A percentile compares a stretch with the other conserved stretches of the same genome.
Conservation (phyloP, 1,140 invertebrate genomes). For the Papilio machaon region DNA sequence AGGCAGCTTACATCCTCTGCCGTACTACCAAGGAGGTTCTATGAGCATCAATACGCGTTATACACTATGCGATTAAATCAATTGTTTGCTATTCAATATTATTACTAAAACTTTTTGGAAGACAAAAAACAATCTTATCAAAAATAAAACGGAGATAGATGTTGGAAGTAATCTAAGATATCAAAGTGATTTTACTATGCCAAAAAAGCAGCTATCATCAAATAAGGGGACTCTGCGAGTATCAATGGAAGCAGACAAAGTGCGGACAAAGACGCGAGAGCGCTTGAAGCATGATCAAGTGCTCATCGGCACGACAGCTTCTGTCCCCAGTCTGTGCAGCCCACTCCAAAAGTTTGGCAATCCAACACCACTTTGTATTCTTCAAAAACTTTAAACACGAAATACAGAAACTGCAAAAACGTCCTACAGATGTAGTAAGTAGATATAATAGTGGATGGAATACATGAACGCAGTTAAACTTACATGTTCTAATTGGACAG, state of each 20-base stretch:
- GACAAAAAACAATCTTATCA: no score
- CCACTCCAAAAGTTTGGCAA: conserved; percentile 18
- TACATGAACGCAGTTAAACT: no score
- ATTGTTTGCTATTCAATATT: no score
- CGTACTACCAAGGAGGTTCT: no score
- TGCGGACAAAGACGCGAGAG: conserved; percentile 9
- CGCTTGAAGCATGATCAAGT: conserved; percentile 8
- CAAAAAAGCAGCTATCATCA: conserved; percentile 8
- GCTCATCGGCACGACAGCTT: neutral
- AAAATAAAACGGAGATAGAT: no score
- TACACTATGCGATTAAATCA: no score
- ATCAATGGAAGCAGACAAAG: neutral
- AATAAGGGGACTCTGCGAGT: neutral
- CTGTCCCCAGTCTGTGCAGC: neutral
- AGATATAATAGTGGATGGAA: neutral
- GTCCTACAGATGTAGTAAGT: no score
- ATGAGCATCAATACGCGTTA: no score
- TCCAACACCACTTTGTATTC: neutral
- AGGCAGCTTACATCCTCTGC: no score
- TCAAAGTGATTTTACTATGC: neutral
- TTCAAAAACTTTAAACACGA: neutral
- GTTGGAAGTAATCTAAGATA: no score
- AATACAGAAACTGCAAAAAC: neutral
- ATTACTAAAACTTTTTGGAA: no score
- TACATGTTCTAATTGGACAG: no score